Evolutionary conservation across 1,140 invertebrate species (phyloP).

Genomic region (Andrena cerasifolii): DNA sequence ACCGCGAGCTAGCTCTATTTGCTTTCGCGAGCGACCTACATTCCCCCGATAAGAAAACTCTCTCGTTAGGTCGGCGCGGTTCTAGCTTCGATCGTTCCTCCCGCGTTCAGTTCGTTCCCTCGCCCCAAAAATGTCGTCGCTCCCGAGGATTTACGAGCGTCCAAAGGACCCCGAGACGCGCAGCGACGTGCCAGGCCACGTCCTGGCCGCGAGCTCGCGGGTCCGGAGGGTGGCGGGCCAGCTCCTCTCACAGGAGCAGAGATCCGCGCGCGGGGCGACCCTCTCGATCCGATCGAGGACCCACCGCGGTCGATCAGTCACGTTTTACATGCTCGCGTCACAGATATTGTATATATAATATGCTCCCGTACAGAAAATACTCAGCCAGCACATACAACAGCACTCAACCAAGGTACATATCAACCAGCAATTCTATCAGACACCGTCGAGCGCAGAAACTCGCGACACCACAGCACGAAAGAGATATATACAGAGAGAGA

Average conservation of each 20-base stretch:
- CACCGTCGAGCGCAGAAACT: conserved; percentile 23
- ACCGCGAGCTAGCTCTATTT: background rate
- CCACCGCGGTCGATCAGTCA: background rate
- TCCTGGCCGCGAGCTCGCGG: background rate
- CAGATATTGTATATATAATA: conserved; percentile 43
- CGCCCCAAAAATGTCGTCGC: background rate
- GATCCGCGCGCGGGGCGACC: background rate
- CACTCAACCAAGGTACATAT: conserved; percentile 82
- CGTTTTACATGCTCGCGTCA: conserved; percentile 35
- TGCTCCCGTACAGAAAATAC: conserved; percentile 71
- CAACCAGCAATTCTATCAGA: conserved; percentile 44
- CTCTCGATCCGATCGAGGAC: too few species aligned
- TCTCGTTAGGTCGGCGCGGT: background rate
- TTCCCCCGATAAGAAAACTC: background rate
- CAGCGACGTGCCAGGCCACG: background rate
- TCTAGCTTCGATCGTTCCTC: conserved; percentile 8
- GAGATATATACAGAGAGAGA: conserved; percentile 34
- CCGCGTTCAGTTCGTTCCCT: background rate
- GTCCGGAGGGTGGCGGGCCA: conserved; percentile 18
- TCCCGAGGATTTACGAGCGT: conserved; percentile 44
- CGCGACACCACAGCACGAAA: conserved; percentile 34
- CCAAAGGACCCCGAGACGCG: too few species aligned
- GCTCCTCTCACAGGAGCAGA: conserved; percentile 35
- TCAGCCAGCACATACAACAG: conserved; percentile 83
- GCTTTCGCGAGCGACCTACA: conserved; percentile 1